Base-by-base conservation (phyloP, 2,797 vertebrate genomes). In the Allobates femoralis region DNA sequence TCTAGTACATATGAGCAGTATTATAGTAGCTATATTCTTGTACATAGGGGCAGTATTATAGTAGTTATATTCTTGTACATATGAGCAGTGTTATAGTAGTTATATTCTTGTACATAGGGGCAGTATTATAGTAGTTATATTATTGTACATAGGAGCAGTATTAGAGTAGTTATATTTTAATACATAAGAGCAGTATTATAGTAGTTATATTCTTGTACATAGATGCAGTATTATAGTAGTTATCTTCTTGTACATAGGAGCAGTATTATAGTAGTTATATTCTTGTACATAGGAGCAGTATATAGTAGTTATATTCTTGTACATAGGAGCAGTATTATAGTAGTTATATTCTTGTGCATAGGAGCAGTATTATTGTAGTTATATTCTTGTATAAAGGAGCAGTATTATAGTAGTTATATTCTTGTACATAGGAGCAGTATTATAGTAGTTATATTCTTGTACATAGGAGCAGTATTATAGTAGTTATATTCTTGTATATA, bases 11-110 rank as follows among this genome's bases (percentile, higher is more conserved):
- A 62, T 23, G n/a, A 12, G n/a, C n/a, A n/a, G n/a, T n/a, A n/a
- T n/a, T n/a, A n/a, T n/a, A n/a, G n/a, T n/a, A n/a, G n/a, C n/a
- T n/a, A n/a, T n/a, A n/a, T n/a, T n/a, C n/a, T n/a, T n/a, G n/a
- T n/a, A n/a, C n/a, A n/a, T n/a, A n/a, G n/a, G n/a, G n/a, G 58
- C 58, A 62, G 58, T 62, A 62, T 62, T 62, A 62, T 62, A 62
- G 58, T 26, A 62, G 58, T 62, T 62, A 62, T 62, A 62, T 26
- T 26, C 58, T 62, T 62, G 58, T 62, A 62, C n/a, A 62, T 62
- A 62, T 23, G 58, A 12, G 58, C 58, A 62, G 58, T 62, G 26
- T 62, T 62, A 26, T 62, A 62, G 58, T 62, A 62, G 58, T 26
- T 62, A 62, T 62, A 62, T n/a, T n/a, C n/a, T n/a, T n/a, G n/a